A percentile compares a stretch with the other conserved stretches of the same genome.
Conservation (phyloP, 2,113 vertebrate genomes). For the Boleophthalmus pectinirostris region DNA sequence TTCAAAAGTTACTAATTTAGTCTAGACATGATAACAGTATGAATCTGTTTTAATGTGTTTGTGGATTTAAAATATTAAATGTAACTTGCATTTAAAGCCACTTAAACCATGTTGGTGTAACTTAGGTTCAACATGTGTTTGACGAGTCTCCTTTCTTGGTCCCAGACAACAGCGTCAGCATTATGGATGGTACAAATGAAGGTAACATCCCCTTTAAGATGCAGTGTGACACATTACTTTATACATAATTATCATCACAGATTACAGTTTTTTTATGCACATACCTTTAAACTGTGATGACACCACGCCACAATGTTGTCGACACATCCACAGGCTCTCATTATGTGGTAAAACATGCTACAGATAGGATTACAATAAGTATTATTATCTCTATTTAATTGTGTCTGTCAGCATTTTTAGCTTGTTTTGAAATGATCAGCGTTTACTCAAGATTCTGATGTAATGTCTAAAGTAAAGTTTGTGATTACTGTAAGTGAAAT, state of each 20-base stretch:
- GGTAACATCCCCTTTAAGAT: conserved; percentile 70
- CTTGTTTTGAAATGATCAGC: conserved; percentile 15
- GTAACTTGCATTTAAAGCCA: too few species aligned
- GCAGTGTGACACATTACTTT: background rate
- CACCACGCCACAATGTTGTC: conserved; percentile 39
- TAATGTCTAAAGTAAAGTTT: conserved; percentile 6
- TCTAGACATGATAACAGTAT: too few species aligned
- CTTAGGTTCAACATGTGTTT: conserved; percentile 87
- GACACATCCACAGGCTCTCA: conserved; percentile 37
- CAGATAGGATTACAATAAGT: background rate
- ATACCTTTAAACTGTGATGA: conserved; percentile 44
- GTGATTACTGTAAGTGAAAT: conserved; percentile 27
- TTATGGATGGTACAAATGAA: conserved; percentile 93
- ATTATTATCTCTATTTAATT: conserved; percentile 20
- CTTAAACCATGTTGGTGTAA: background rate
- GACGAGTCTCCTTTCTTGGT: conserved; percentile 92
- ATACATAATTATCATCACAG: conserved; percentile 15
- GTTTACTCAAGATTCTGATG: background rate
- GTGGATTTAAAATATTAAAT: too few species aligned
- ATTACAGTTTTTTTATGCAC: conserved; percentile 32
- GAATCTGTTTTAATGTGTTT: too few species aligned
- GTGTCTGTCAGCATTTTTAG: conserved; percentile 62
- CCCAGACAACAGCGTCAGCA: conserved; percentile 86
- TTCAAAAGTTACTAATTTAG: too few species aligned
- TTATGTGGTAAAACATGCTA: conserved; percentile 44